Base-by-base conservation (phyloP, 2,797 vertebrate species). In the Anniella stebbinsi region DNA sequence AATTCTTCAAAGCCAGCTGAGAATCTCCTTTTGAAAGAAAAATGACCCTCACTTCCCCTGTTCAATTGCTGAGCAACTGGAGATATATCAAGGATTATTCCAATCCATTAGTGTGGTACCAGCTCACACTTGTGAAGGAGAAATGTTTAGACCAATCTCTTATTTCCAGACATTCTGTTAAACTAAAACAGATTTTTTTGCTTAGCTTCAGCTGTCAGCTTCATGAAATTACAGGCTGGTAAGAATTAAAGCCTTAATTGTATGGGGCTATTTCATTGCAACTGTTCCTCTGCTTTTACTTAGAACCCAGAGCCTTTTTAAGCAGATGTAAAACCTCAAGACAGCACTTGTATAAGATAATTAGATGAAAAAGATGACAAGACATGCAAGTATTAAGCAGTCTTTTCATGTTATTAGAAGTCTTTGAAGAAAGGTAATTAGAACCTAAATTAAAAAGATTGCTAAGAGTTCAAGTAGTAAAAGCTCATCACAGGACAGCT, bases 221-320 rank as follows among this genome's bases (percentile, higher is more conserved):
- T 72, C 48, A 81, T n/a, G 54, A 86, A 86, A 38, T 88, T 89
- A 92, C 72, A 92, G n/a, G 41, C 5, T 90, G 85, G 86, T 92
- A 54, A 92, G 87, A 94, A 92, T 95, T 87, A 95, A 95, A 96
- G 86, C 25, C 72, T 84, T 94, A 92, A 94, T 90, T 92, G 17
- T 85, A 4, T 73, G 38, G 66, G n/a, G 60, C 36, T 0, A 83
- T 82, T 93, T 93, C 91, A 18, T 67, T 90, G 81, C 80, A 92
- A 87, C 80, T 82, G 45, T 91, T 95, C 69, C 83, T 86, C 77
- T 86, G 72, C 15, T 1, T 0, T 57, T 78, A 75, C 23, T 84
- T 93, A 88, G 78, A 94, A 92, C 10, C 41, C 48, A 86, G 6
- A 69, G 11, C 2, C 11, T 75, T 89, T 87, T n/a, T 89, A 84